Evolutionary conservation across 2,113 vertebrate species (phyloP).

Genomic region (Neotragus moschatus): DNA sequence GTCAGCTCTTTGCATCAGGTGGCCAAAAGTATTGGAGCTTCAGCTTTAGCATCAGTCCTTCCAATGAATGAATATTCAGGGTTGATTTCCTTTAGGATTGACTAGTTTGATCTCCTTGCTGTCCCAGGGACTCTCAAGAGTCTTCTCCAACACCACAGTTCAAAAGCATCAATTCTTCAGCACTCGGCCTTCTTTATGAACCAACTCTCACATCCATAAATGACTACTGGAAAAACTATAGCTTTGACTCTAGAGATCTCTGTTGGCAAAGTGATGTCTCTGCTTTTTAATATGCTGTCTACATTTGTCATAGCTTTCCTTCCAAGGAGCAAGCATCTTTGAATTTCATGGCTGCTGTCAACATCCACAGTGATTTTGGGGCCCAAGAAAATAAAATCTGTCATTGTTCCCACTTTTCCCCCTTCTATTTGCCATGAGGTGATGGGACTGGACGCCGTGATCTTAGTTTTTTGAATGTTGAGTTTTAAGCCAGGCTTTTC

Average conservation of each 20-base stretch:
- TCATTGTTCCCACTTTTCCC: not conserved
- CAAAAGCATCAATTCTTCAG: not conserved
- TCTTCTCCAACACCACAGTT: not conserved
- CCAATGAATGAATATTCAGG: not conserved
- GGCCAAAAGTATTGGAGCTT: not conserved
- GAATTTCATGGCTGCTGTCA: not conserved
- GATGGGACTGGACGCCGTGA: not conserved
- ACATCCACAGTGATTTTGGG: not conserved
- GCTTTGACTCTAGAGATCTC: not conserved
- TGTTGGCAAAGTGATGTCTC: not conserved
- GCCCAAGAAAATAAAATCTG: not conserved
- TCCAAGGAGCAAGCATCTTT: not conserved
- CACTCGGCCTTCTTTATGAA: not conserved
- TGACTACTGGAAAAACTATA: not conserved
- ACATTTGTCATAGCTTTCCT: not conserved
- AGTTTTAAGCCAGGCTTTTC: not conserved
- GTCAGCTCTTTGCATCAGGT: not conserved
- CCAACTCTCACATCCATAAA: not conserved
- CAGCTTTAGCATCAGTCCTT: not conserved
- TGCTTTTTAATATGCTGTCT: not conserved
- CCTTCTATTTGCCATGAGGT: not conserved
- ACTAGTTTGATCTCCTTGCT: not conserved
- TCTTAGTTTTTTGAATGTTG: not conserved
- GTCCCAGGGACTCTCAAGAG: not conserved
- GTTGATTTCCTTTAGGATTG: not conserved